Conservation (phyloP, 2,797 vertebrate species). For the Acipenser transmontanus region DNA sequence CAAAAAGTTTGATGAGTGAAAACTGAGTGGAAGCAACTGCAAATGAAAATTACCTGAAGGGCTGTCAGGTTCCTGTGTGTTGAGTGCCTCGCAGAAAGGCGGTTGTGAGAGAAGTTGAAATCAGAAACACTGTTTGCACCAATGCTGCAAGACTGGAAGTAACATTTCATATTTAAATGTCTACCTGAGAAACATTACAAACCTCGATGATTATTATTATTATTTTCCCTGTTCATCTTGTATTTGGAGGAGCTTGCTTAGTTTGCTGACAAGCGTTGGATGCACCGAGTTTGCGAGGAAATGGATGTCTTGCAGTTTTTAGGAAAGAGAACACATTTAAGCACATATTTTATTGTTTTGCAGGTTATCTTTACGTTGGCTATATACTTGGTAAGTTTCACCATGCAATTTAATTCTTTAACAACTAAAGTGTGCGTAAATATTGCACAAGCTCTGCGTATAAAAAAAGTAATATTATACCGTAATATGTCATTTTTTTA, state of each 20-base stretch:
- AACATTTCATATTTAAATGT: conserved; percentile 7
- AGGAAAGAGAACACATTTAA: conserved; percentile 27
- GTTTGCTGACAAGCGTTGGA: conserved; percentile 2
- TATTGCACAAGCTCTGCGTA: neutral
- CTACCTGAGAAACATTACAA: conserved; percentile 1
- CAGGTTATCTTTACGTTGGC: conserved; percentile 37
- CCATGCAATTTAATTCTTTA: neutral
- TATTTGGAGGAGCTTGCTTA: conserved; percentile 13
- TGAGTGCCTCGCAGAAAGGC: neutral
- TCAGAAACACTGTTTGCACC: conserved; percentile 8
- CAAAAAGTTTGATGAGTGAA: too few species aligned
- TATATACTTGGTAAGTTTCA: conserved; percentile 47
- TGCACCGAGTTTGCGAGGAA: conserved; percentile 23
- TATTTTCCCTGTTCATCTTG: conserved; percentile 8
- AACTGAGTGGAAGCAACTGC: too few species aligned
- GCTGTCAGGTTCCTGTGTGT: neutral
- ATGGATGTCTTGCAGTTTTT: conserved; percentile 38
- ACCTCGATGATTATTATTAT: conserved; percentile 8
- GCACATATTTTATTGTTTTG: conserved; percentile 24
- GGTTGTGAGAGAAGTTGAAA: conserved; percentile 8
- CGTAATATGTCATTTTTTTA: too few species aligned
- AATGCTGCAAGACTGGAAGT: conserved; percentile 11
- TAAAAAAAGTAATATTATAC: too few species aligned
- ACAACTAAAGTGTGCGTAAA: too few species aligned
- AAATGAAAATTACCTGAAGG: conserved; percentile 7